Conservation (phyloP, 2,113 vertebrate genomes). For the Globicephala melas region DNA sequence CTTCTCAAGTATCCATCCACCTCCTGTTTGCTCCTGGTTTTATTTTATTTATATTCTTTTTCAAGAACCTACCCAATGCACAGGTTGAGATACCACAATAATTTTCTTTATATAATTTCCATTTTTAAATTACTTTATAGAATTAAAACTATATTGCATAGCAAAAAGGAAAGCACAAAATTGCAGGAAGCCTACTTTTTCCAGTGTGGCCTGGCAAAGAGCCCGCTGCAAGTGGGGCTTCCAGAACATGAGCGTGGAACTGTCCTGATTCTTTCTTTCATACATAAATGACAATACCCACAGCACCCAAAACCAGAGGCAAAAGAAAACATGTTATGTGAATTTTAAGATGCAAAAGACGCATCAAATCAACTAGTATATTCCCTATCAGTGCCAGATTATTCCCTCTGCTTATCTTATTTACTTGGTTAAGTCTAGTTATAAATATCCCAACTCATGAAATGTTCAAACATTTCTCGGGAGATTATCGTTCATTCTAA, state of each 20-base stretch:
- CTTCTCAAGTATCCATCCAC: not conserved
- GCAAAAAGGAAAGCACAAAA: not conserved
- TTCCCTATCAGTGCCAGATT: not conserved
- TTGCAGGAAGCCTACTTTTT: not conserved
- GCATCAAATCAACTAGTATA: not conserved
- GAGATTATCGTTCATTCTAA: conserved; percentile 23
- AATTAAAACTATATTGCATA: not conserved
- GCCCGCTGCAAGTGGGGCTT: not conserved
- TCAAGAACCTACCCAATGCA: not conserved
- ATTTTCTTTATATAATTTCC: not conserved
- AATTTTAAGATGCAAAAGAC: not conserved
- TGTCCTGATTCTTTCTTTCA: not conserved
- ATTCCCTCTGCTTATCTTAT: not conserved
- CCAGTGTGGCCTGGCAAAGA: not conserved
- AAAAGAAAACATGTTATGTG: conserved; percentile 45
- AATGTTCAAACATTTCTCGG: not conserved
- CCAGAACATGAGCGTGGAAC: not conserved
- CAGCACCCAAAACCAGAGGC: not conserved
- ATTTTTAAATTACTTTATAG: conserved; percentile 15
- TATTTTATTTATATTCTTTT: not conserved
- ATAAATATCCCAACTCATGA: not conserved
- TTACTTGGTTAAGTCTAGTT: not conserved
- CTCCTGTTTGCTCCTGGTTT: not conserved
- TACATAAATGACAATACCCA: not conserved
- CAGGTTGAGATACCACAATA: not conserved